Conservation (phyloP, 92 coral and sea anemone genomes). For the Metridium senile region DNA sequence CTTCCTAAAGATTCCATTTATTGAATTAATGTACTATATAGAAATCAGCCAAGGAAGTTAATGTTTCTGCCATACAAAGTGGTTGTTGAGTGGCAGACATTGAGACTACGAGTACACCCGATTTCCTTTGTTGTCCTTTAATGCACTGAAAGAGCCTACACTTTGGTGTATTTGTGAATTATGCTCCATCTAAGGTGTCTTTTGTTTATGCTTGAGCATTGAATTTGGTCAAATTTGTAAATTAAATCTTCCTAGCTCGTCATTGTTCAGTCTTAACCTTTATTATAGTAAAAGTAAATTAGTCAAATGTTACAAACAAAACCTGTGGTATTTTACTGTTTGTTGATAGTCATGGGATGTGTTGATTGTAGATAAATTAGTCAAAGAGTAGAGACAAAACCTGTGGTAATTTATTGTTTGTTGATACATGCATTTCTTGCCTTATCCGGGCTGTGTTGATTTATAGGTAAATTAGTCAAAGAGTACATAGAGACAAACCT, state of each 20-base stretch:
- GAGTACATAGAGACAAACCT: too few relatives aligned
- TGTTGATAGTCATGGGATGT: too few relatives aligned
- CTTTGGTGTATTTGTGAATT: not conserved
- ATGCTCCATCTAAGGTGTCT: not conserved
- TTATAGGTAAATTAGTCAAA: too few relatives aligned
- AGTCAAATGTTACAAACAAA: not conserved
- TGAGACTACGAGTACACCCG: not conserved
- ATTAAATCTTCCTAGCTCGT: too few relatives aligned
- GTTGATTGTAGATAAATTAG: not conserved
- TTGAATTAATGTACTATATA: not conserved
- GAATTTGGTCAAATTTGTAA: too few relatives aligned
- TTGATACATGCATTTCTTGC: too few relatives aligned
- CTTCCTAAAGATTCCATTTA: too few relatives aligned
- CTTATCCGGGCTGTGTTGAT: too few relatives aligned
- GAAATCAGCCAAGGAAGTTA: not conserved
- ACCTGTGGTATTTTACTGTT: not conserved
- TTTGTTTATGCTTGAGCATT: not conserved
- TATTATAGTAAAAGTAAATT: too few relatives aligned
- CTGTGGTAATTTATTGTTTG: not conserved
- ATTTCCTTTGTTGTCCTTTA: not conserved
- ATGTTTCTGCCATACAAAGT: not conserved
- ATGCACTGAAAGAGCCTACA: constrained; percentile 4
- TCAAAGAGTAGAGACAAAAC: not conserved
- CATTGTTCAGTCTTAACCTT: too few relatives aligned
- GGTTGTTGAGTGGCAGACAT: constrained; percentile 3